Base-by-base conservation (phyloP, 2,113 vertebrate species). In the Collichthys lucidus region DNA sequence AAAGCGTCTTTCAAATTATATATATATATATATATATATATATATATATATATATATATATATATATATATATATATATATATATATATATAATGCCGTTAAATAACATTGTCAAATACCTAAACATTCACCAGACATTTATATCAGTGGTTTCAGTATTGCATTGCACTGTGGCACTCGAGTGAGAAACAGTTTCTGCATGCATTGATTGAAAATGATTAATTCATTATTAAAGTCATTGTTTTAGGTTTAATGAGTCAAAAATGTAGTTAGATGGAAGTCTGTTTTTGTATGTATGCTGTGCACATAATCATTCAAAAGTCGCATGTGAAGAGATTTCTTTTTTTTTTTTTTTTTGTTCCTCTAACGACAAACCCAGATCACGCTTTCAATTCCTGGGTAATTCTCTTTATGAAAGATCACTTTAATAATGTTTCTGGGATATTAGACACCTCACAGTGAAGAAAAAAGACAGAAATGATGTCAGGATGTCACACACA, bases 401-500 rank as follows among this genome's bases (percentile, higher is more conserved):
- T 44, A 63, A 62, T 57, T 4, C 12, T 69, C 24, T 66, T 74
- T 49, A 53, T 50, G 6, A 77, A 77, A 44, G 50, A 68, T 72
- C 11, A 57, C 53, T 63, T 52, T 46, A 77, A 82, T 82, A 22
- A 55, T 11, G 61, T 68, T 63, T 71, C 69, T 55, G 24, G 44
- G 42, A 44, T 69, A 69, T 49, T 79, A 26, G 24, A 56, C 53
- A 55, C 44, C 35, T 57, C 31, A 56, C 14, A 44, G 52, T 76
- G 49, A 70, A 62, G 76, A 65, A n/a, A 62, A 65, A 19, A 62
- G 50, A 55, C 56, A 12, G 63, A 65, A 47, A 72, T 24, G 0
- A 65, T 84, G 83, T 78, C 49, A 74, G 53, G 49, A 66, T 62
- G 79, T 72, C 64, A 57, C 3, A 19, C 72, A 65, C 88, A n/a